These are phyloP conservation scores for Perca schrenkii DNA, from an alignment of 2,113 vertebrate species.

Conservation along the genomic window DNA sequence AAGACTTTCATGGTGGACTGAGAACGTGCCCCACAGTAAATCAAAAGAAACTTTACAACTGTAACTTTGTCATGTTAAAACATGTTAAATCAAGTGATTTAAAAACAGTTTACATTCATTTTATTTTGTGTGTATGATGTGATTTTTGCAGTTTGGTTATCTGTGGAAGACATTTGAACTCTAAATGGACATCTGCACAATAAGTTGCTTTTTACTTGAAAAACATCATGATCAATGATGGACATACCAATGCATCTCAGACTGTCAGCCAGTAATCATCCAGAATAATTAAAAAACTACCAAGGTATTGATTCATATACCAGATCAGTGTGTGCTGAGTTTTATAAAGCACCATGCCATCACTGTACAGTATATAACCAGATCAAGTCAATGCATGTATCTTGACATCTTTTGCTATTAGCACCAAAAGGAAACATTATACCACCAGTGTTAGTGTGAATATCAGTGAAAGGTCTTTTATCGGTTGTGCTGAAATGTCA, in stretches of 20 bases:
- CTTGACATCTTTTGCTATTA: constrained; percentile 69
- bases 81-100: constrained; percentile 47
- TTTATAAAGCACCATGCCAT: constrained; percentile 72
- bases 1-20: constrained; percentile 59
- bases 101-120: constrained; percentile 79
- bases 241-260: constrained; percentile 11
- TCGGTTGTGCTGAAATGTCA: constrained; percentile 52
- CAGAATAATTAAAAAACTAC: constrained; percentile 30
- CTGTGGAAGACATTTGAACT: constrained; percentile 72
- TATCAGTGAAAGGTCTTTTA: constrained; percentile 39
- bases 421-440: constrained; percentile 78
- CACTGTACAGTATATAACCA: constrained; percentile 53
- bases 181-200: constrained; percentile 20
- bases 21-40: constrained; percentile 44
- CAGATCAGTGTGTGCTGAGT: constrained; percentile 52
- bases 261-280: constrained; percentile 19
- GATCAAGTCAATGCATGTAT: constrained; percentile 57
- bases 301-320: constrained; percentile 35
- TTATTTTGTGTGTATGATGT: constrained; percentile 50
- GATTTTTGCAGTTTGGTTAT: constrained; percentile 56
- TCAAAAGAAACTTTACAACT: constrained; percentile 53
- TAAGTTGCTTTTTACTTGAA: constrained; percentile 32
- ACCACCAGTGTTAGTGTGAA: constrained; percentile 60
- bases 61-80: constrained; percentile 40
- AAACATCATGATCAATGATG: constrained; percentile 34